Percentiles rank a stretch among this genome's conserved stretches.
These are phyloP conservation scores for Hoplodrina ambigua DNA, from an alignment of 2,888 invertebrate species.

Conservation along the genomic window DNA sequence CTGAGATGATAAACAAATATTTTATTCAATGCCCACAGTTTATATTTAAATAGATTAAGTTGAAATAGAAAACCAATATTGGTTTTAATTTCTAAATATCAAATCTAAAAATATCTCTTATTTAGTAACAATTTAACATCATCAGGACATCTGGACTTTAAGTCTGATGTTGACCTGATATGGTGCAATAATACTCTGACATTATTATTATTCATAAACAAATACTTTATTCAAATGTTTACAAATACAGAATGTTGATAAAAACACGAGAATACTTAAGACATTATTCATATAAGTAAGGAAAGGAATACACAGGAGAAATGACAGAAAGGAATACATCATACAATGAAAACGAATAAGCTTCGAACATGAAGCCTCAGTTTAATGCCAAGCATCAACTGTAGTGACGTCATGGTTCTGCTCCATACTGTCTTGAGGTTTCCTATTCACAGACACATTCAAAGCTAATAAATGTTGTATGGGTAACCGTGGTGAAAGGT, in stretches of 20 bases:
- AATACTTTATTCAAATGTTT: conserved; percentile 30
- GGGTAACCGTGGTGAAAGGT: conserved; percentile 92
- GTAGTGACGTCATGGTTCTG: conserved; percentile 85
- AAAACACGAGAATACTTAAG: conserved; percentile 13
- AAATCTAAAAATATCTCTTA: too few relatives aligned
- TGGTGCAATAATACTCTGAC: not conserved
- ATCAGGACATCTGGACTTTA: too few relatives aligned
- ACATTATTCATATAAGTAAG: conserved; percentile 13
- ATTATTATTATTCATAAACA: conserved; percentile 1
- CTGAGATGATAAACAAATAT: too few relatives aligned
- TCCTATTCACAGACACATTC: conserved; percentile 87
- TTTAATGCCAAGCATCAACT: conserved; percentile 79
- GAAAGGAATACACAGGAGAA: not conserved
- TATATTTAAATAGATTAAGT: too few relatives aligned
- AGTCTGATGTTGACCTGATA: too few relatives aligned
- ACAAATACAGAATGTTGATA: conserved; percentile 19
- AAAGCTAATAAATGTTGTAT: conserved; percentile 88
- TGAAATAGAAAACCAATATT: too few relatives aligned
- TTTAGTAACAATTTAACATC: too few relatives aligned
- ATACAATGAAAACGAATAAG: conserved; percentile 1
- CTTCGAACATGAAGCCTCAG: conserved; percentile 20
- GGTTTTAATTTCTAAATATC: too few relatives aligned
- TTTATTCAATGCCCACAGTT: too few relatives aligned
- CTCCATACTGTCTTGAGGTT: conserved; percentile 87
- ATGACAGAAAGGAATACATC: conserved; percentile 2